A percentile compares a stretch with the other conserved stretches of the same genome.
phyloP scores from a whole-genome alignment of 2,888 invertebrate genomes.

The Heliconius charithonia region DNA sequence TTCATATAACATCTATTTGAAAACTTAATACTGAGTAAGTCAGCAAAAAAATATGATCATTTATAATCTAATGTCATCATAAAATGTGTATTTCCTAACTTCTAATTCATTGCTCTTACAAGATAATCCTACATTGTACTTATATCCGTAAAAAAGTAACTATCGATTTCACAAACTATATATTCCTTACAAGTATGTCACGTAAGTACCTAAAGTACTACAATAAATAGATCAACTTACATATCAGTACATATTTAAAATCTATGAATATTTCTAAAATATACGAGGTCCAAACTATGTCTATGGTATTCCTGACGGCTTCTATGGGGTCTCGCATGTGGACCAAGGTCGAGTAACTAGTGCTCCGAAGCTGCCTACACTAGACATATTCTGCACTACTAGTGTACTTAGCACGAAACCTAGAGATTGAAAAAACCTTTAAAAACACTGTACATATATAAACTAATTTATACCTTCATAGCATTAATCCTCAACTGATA shows the following conservation, averaged over 20 bases:
- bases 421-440: constrained; percentile 83
- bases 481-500: constrained; percentile 75
- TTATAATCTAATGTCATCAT: constrained; percentile 64
- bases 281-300: constrained; percentile 73
- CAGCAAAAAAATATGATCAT: constrained; percentile 69
- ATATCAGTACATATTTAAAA: constrained; percentile 77
- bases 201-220: constrained; percentile 80
- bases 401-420: constrained; percentile 84
- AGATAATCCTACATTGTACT: constrained; percentile 79
- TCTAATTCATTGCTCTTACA: constrained; percentile 71
- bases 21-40: constrained; percentile 82
- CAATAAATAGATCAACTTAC: constrained; percentile 83
- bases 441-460: constrained; percentile 62
- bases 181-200: constrained; percentile 77
- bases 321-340: constrained; percentile 80
- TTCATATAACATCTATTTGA: constrained; percentile 75
- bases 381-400: constrained; percentile 82
- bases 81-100: constrained; percentile 68
- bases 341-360: constrained; percentile 81
- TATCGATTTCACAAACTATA: constrained; percentile 70
- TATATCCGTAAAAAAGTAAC: constrained; percentile 69
- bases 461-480: constrained; percentile 71
- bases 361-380: constrained; percentile 84
- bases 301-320: constrained; percentile 78
- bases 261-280: constrained; percentile 70